These are phyloP conservation scores for Epizoanthus rinbou DNA, from an alignment of 92 coral and sea anemone species.

Conservation along the genomic window DNA sequence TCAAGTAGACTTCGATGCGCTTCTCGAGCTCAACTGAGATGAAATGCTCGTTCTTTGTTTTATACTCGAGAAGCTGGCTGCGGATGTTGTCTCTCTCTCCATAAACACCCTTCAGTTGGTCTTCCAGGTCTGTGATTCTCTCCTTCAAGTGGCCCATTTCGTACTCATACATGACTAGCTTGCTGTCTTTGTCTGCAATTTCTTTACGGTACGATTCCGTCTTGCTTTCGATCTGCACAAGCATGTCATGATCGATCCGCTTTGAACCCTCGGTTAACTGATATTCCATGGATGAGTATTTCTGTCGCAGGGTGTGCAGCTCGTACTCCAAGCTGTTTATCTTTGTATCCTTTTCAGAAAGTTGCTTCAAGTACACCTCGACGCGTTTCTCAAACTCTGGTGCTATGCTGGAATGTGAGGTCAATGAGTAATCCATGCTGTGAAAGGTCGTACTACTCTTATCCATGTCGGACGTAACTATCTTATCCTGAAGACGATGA, in stretches of 20 bases:
- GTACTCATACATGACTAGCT: constrained; percentile 28
- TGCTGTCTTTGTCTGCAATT: constrained; percentile 52
- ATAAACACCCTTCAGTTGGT: constrained; percentile 26
- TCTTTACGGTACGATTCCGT: constrained; percentile 42
- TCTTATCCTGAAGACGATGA: constrained; percentile 29
- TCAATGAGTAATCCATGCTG: not conserved
- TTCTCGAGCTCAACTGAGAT: constrained; percentile 38
- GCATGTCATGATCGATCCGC: constrained; percentile 29
- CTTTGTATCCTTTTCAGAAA: constrained; percentile 38
- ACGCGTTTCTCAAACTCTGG: constrained; percentile 38
- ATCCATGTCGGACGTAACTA: not conserved
- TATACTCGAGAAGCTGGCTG: constrained; percentile 44
- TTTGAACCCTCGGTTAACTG: constrained; percentile 34
- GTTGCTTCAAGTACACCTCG: constrained; percentile 24
- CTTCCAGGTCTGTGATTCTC: constrained; percentile 8
- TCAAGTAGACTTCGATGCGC: constrained; percentile 37
- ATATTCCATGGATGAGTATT: constrained; percentile 36
- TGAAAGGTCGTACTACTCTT: constrained; percentile 17
- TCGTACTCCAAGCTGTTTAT: constrained; percentile 20
- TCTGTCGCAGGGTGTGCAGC: constrained; percentile 27
- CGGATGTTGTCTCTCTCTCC: constrained; percentile 49
- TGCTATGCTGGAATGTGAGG: constrained; percentile 23
- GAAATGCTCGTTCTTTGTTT: constrained; percentile 48
- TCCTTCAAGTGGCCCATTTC: constrained; percentile 31
- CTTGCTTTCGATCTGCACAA: constrained; percentile 43